phyloP scores from a whole-genome alignment of 2,888 invertebrate species.

The Orthosia gracilis region DNA sequence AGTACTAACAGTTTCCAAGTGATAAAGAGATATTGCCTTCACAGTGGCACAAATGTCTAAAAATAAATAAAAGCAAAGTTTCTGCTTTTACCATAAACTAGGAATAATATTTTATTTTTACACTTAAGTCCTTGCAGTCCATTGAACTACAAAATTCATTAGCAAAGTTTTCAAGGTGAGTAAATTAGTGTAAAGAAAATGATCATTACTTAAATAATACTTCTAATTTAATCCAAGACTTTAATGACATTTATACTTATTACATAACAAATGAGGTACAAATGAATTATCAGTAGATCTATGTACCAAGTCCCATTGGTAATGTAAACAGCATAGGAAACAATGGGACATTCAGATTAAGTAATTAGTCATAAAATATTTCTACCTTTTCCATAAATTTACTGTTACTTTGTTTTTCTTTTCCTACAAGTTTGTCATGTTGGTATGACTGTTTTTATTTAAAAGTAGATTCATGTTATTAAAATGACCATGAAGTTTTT shows the following conservation, averaged over 20 bases:
- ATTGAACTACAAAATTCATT: neutral
- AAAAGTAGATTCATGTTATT: neutral
- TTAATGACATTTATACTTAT: neutral
- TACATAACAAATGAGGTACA: slow-evolving; percentile 11
- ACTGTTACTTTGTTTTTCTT: neutral
- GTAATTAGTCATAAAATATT: neutral
- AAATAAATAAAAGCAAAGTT: too few species aligned
- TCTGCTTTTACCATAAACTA: too few species aligned
- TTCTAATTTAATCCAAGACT: neutral
- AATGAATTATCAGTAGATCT: slow-evolving; percentile 4
- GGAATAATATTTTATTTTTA: too few species aligned
- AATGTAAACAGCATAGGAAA: neutral
- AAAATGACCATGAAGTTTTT: neutral
- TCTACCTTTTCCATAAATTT: neutral
- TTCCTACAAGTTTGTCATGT: too few species aligned
- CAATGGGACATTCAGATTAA: neutral
- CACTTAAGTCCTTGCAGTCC: too few species aligned
- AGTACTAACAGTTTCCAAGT: too few species aligned
- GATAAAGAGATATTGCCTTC: too few species aligned
- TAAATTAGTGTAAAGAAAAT: neutral
- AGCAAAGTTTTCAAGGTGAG: neutral
- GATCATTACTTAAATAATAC: neutral
- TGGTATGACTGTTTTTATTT: neutral
- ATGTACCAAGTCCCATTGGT: neutral
- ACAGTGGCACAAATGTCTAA: too few species aligned